Base-by-base conservation (phyloP, 2,888 invertebrate genomes). In the Oxycera nigricornis region DNA sequence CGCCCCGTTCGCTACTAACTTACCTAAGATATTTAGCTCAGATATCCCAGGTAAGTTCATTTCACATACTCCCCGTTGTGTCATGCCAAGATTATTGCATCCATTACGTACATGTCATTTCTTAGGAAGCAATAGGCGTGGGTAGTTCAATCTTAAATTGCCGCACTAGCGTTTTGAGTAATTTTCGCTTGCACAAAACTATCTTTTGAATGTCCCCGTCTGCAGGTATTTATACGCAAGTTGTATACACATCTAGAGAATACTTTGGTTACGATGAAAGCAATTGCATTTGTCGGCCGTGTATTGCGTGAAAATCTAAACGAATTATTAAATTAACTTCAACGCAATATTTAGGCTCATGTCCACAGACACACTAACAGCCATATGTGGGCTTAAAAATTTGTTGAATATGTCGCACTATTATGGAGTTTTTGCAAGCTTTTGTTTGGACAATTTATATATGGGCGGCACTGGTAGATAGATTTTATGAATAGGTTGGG, bases 271-370 rank as follows among this genome's bases (percentile, higher is more conserved):
- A n/a, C n/a, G n/a, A 46, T 17, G 46, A 46, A 46, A 46, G 46
- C 11, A 46, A 46, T 46, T 65, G 39, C 41, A 65, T 41, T 65
- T 65, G 65, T 30, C 61, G 61, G 61, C 14, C 26, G 61, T 17
- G 31, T 61, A 61, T 61, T 61, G 30, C 61, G 61, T 31, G 41
- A 65, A 41, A 41, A 39, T 41, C 30, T 20, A 65, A 65, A 41
- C 65, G 65, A 65, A 65, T 65, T 65, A 65, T 65, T 65, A 65
- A 65, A 65, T 65, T 41, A 65, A 65, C 65, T 65, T 65, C 41
- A 41, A 65, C 65, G 65, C 65, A 65, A 65, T 65, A 65, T 65
- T 65, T 65, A 65, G 65, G n/a, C 24, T 65, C 65, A 65, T 41
- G 65, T 46, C 14, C 6, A 46, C n/a, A n/a, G n/a, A n/a, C n/a